Conservation (phyloP, 2,113 vertebrate species). For the Turnix velox region DNA sequence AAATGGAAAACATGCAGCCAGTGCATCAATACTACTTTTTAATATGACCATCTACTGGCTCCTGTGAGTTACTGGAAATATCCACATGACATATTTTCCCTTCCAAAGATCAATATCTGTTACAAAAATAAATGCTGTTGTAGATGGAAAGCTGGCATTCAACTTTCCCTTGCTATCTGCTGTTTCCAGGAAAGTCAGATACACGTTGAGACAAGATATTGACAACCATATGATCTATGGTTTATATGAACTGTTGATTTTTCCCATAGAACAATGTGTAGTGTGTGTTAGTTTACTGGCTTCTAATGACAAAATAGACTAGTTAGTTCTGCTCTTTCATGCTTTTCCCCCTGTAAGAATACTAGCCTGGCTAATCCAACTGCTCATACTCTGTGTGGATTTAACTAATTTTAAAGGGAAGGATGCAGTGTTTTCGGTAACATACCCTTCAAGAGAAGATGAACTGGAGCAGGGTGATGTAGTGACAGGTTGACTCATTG, state of each 20-base stretch:
- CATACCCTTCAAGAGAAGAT: background rate
- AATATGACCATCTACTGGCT: background rate
- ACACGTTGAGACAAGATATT: background rate
- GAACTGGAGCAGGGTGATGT: accelerated
- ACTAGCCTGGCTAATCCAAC: background rate
- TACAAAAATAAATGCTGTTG: background rate
- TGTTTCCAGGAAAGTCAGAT: background rate
- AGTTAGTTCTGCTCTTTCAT: background rate
- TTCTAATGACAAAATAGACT: background rate
- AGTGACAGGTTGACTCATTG: background rate
- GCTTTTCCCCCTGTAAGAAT: background rate
- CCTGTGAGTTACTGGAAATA: background rate
- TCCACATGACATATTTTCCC: background rate
- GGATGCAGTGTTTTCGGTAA: background rate
- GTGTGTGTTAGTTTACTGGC: background rate
- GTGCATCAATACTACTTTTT: background rate
- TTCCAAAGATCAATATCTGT: background rate
- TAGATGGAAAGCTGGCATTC: background rate
- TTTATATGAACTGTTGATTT: background rate
- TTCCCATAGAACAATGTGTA: background rate
- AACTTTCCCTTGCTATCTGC: background rate
- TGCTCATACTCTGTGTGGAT: background rate
- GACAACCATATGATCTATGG: background rate
- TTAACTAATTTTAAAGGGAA: background rate
- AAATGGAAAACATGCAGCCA: background rate